Evolutionary conservation across 1,140 invertebrate genomes (phyloP), one percentile per base, ranked within the genome.

Genomic region (Leptestheria dahalacensis): DNA sequence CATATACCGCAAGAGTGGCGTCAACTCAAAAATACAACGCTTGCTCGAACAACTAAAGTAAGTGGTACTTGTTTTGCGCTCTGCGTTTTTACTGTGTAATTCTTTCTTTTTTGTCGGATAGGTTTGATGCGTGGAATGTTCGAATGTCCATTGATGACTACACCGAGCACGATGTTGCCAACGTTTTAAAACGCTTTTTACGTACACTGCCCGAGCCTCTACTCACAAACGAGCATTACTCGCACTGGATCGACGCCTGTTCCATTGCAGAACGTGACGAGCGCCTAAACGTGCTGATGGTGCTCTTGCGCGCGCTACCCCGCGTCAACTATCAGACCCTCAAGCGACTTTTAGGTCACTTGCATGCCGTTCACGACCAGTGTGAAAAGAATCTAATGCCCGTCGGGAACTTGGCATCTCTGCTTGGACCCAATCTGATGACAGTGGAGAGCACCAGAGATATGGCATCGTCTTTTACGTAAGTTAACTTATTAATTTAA

Each of bases 151-250:
- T 75, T 4, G 79, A 80, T 29, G 79, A 82, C 23, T 87, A 85
- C 66, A 80, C 80, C 0, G 88, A 90, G 65, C 85, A 91, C 71
- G 90, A 93, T 66, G 88, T 92, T 1, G 84, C 88, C 2, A 86
- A 82, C 28, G 85, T 83, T 6, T 71, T 93, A 0, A 91, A 92
- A 68, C 73, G 86, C 64, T 92, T 90, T 68, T 83, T 92, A 65
- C 73, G 88, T 48, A 84, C 85, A 65, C 70, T 89, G 28, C 83
- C 86, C 0, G 83, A 88, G 64, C 79, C 85, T 25, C 66, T 88
- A 23, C 71, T 89, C 53, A 78, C 78, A 56, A 70, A 72, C 60
- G 72, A 69, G 61, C 75, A 76, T 63, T 78, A 81, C 62, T 67
- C 69, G 52, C 65, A 73, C 41, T 76, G 80, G 66, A 76, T 80